Evolutionary conservation across 2,113 vertebrate genomes (phyloP).

Genomic region (Corapipo altera): DNA sequence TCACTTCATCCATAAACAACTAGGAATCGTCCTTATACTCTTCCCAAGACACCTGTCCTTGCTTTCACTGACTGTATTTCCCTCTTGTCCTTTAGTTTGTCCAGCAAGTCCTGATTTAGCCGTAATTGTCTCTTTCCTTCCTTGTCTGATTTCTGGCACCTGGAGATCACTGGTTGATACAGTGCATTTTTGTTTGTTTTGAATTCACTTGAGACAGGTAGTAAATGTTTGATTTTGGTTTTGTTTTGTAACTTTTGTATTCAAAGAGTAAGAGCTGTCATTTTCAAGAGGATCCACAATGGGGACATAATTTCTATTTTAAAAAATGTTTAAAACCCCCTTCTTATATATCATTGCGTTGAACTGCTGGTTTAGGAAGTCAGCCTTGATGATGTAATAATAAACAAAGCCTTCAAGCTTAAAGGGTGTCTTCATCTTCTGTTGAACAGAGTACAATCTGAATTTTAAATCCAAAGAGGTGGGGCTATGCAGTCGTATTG

Average conservation of each 20-base stretch:
- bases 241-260: neutral
- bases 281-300: neutral
- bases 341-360: neutral
- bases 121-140: neutral
- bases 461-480: constrained; percentile 22
- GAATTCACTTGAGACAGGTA: neutral
- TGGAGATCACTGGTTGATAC: neutral
- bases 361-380: neutral
- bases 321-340: neutral
- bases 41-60: neutral
- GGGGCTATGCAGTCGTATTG: neutral
- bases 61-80: neutral
- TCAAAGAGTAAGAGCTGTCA: neutral
- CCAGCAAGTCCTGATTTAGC: neutral
- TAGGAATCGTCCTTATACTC: neutral
- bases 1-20: neutral
- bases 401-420: neutral
- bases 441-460: neutral
- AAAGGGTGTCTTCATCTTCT: neutral
- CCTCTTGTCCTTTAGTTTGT: neutral
- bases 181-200: neutral
- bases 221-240: neutral
- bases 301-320: neutral
- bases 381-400: neutral
- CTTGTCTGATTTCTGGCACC: neutral